Conservation (phyloP, 2,888 invertebrate genomes). For the Epinotia demarniana region DNA sequence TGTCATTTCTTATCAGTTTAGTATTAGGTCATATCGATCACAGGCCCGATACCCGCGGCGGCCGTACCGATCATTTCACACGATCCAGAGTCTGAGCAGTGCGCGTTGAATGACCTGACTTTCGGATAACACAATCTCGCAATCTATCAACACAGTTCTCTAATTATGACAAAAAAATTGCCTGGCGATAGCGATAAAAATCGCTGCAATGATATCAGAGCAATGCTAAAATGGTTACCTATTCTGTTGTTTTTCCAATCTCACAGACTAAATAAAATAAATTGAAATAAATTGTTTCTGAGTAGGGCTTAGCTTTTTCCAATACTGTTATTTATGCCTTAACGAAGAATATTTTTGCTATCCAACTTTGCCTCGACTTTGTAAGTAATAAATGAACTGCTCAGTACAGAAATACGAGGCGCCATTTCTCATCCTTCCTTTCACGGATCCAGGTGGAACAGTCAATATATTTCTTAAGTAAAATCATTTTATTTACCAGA, state of each 20-base stretch:
- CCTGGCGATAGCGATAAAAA: neutral
- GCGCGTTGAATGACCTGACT: slow-evolving; percentile 73
- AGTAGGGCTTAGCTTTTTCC: neutral
- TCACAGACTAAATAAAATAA: too few relatives aligned
- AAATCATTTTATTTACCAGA: slow-evolving; percentile 2
- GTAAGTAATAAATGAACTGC: neutral
- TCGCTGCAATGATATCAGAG: neutral
- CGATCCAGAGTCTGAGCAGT: slow-evolving; percentile 1
- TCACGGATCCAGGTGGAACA: neutral
- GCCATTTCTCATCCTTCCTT: slow-evolving; percentile 7
- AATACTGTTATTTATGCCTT: neutral
- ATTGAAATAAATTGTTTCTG: neutral
- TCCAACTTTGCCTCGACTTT: neutral
- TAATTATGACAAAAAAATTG: slow-evolving; percentile 27
- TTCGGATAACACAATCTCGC: slow-evolving; percentile 57
- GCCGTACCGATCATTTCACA: slow-evolving; percentile 12
- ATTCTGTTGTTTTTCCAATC: neutral
- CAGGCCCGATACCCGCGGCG: slow-evolving; percentile 9
- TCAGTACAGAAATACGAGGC: slow-evolving; percentile 4
- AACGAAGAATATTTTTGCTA: neutral
- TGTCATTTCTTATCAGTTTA: slow-evolving; percentile 62
- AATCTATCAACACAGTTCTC: slow-evolving; percentile 56
- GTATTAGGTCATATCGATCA: slow-evolving; percentile 63
- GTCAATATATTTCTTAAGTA: neutral
- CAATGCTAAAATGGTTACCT: neutral